Evolutionary conservation across 2,888 invertebrate genomes (phyloP), one percentile per base, ranked within the genome.

Genomic region (Leptogaster cylindrica): DNA sequence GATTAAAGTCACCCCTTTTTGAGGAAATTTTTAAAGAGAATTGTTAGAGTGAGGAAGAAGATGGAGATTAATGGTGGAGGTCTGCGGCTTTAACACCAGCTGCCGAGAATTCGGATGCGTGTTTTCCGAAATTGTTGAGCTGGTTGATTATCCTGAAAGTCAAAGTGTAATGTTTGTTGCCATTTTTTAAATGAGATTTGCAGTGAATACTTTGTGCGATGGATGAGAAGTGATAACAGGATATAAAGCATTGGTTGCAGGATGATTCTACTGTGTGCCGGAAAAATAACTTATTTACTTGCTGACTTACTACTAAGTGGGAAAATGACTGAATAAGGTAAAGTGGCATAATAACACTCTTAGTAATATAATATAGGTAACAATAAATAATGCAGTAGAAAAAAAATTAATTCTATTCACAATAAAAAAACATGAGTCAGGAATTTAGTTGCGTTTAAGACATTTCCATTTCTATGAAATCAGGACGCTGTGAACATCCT

Each of bases 41-140:
- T 55, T 25, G 33, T 55, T 55, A 12, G 36, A 31, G 31, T n/a
- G n/a, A n/a, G n/a, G n/a, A 52, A 16, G 31, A 46, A 52, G 36
- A 55, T 55, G 33, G 55, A 55, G 55, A 55, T 55, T 36, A 55
- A 55, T 55, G 55, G 55, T n/a, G 46, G 2, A 20, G 25, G 33
- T 55, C 39, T 55, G 39, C 55, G 55, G 25, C 36, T 55, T 55
- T 31, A 55, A 55, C 55, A 55, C 14, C 39, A 23, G 36, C 33
- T 6, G 20, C 7, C 1, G 7, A 4, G 20, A 12, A 14, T 31
- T 31, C 10, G 31, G 23, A n/a, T n/a, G n/a, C n/a, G n/a, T n/a
- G n/a, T n/a, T n/a, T n/a, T n/a, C n/a, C n/a, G n/a, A n/a, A n/a
- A n/a, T n/a, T n/a, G n/a, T n/a, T 20, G 36, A 39, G 36, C 36